Percentiles rank a stretch among this genome's conserved stretches.
These are phyloP conservation scores for Damaliscus lunatus DNA, from an alignment of 2,113 vertebrate genomes.

Conservation along the genomic window DNA sequence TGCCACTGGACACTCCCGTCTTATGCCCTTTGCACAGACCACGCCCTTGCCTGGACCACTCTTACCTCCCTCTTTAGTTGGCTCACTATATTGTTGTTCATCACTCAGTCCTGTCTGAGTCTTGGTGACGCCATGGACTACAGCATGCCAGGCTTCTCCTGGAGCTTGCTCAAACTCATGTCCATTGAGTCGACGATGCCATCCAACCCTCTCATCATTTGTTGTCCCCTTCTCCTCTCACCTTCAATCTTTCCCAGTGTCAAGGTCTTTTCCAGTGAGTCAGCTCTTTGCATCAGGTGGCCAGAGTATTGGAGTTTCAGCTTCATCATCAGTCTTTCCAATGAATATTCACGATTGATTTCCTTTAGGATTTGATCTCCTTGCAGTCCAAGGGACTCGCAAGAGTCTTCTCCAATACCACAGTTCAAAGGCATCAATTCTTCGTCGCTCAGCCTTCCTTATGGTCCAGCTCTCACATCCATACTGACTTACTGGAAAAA, in stretches of 20 bases:
- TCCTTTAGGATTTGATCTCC: not conserved
- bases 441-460: not conserved
- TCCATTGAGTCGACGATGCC: not conserved
- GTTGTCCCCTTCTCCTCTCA: not conserved
- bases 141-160: not conserved
- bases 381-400: not conserved
- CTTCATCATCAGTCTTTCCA: not conserved
- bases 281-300: not conserved
- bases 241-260: not conserved
- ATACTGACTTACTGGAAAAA: not conserved
- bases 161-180: not conserved
- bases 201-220: not conserved
- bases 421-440: not conserved
- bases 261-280: not conserved
- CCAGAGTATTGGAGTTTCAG: not conserved
- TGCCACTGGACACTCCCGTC: not conserved
- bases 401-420: not conserved
- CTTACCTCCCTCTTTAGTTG: not conserved
- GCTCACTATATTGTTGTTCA: not conserved
- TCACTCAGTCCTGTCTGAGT: not conserved
- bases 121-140: not conserved
- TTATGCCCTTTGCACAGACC: not conserved
- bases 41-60: not conserved
- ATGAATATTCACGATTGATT: not conserved
- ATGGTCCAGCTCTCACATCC: not conserved